These are phyloP conservation scores for Sigmodon hispidus DNA, from an alignment of 2,113 vertebrate genomes.

Conservation along the genomic window DNA sequence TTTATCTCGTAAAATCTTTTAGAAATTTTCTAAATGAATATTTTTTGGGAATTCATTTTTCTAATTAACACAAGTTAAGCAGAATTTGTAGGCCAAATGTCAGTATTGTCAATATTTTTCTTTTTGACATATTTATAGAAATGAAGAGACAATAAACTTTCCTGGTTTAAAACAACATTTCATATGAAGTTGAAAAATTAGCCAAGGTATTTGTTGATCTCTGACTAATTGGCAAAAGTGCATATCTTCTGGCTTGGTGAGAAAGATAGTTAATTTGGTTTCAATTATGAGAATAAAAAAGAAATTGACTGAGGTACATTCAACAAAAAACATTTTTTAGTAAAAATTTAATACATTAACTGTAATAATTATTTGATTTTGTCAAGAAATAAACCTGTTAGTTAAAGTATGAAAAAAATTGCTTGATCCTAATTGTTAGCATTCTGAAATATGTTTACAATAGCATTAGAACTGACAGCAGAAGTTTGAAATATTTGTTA, in stretches of 20 bases:
- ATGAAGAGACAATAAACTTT: background rate
- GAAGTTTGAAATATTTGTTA: conserved; percentile 47
- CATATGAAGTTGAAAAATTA: background rate
- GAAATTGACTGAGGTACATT: background rate
- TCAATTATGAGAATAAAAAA: background rate
- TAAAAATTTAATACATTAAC: background rate
- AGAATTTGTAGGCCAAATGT: background rate
- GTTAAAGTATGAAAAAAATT: background rate
- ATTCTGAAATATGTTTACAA: conserved; percentile 24
- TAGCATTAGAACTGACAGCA: background rate
- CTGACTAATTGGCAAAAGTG: background rate
- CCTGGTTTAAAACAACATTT: background rate
- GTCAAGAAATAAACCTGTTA: background rate
- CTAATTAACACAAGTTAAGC: background rate
- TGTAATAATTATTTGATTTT: background rate
- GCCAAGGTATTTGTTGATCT: background rate
- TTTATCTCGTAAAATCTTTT: background rate
- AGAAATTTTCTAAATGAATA: background rate
- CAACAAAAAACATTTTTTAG: background rate
- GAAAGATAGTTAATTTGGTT: background rate
- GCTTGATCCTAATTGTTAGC: background rate
- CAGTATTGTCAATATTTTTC: background rate
- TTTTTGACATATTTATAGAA: background rate
- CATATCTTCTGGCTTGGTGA: accelerated
- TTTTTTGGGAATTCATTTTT: background rate